Percentiles rank a stretch among this genome's conserved stretches.
phyloP scores from a whole-genome alignment of 2,888 invertebrate species.

The Pyrochroa serraticornis region DNA sequence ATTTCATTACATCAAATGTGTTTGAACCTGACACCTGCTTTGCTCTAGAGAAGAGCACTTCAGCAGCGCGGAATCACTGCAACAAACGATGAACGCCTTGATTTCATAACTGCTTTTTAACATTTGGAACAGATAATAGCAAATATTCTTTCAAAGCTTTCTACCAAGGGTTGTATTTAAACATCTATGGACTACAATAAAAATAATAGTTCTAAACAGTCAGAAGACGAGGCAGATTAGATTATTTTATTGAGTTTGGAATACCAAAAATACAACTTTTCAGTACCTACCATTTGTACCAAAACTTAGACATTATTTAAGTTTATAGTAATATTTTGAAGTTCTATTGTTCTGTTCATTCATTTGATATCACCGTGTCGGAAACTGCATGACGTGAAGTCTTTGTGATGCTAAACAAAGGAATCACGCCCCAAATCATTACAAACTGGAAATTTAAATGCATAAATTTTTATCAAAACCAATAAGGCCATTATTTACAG shows the following conservation, averaged over 20 bases:
- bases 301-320: slow-evolving; percentile 22
- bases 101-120: no score
- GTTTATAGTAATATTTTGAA: slow-evolving; percentile 22
- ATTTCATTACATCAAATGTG: slow-evolving; percentile 29
- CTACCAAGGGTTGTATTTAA: no score
- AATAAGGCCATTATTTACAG: slow-evolving; percentile 38
- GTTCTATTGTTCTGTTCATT: slow-evolving; percentile 11
- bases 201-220: no score
- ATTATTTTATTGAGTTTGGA: slow-evolving; percentile 22
- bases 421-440: slow-evolving; percentile 1
- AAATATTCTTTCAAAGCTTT: no score
- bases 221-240: no score
- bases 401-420: background rate
- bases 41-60: background rate
- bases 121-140: no score
- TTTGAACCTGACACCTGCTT: slow-evolving; percentile 2
- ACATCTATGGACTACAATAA: no score
- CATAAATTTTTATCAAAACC: slow-evolving; percentile 39
- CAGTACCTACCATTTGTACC: slow-evolving; percentile 12
- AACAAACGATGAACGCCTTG: no score
- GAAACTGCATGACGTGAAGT: background rate
- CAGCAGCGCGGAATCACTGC: slow-evolving; percentile 2
- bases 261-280: slow-evolving; percentile 17
- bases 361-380: background rate
- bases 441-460: slow-evolving; percentile 21